phyloP scores from a whole-genome alignment of 2,888 invertebrate species.

The Ormia ochracea region DNA sequence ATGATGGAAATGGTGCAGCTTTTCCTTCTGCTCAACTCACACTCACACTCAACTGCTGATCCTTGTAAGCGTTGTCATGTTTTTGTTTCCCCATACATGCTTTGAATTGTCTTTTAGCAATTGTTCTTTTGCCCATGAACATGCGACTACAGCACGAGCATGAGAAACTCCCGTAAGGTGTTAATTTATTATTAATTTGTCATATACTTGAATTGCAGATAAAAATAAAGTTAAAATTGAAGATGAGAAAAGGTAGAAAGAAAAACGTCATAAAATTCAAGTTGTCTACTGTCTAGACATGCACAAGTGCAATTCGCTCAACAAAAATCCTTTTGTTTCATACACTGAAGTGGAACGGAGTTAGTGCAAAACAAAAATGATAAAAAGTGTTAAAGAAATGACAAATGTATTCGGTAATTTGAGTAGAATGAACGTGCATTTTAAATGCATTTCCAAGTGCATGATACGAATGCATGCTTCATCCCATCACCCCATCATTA shows the following conservation, averaged over 20 bases:
- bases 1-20: conserved; percentile 28
- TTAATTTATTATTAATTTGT: conserved; percentile 63
- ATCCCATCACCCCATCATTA: no score
- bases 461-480: background rate
- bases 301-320: conserved; percentile 58
- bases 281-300: conserved; percentile 61
- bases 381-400: conserved; percentile 47
- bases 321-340: conserved; percentile 52
- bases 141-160: background rate
- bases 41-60: conserved; percentile 1
- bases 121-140: background rate
- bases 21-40: conserved; percentile 1
- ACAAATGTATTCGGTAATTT: conserved; percentile 58
- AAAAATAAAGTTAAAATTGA: conserved; percentile 50
- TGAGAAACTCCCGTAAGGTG: conserved; percentile 61
- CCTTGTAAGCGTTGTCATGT: conserved; percentile 39
- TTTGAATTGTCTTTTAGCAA: conserved; percentile 18
- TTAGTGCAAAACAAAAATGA: conserved; percentile 21
- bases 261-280: conserved; percentile 59
- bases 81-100: conserved; percentile 30
- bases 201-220: conserved; percentile 44
- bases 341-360: conserved; percentile 24
- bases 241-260: background rate
- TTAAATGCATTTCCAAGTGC: conserved; percentile 38
- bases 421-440: conserved; percentile 40